These are phyloP conservation scores for Dicaeum eximium DNA, from an alignment of 2,113 vertebrate species.

Conservation along the genomic window DNA sequence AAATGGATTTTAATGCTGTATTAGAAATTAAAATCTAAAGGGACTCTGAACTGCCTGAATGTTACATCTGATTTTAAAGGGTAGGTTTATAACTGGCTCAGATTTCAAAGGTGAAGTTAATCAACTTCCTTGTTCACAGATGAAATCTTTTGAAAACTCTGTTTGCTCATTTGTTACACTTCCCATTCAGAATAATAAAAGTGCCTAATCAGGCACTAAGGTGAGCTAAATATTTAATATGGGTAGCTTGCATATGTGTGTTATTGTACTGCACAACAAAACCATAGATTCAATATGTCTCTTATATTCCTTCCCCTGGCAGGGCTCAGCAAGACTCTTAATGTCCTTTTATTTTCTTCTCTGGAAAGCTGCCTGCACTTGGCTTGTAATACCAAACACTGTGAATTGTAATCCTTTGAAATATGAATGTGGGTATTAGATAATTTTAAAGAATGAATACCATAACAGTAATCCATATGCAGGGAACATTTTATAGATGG, in stretches of 20 bases:
- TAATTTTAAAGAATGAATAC: not conserved
- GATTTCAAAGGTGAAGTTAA: not conserved
- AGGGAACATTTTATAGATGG: not conserved
- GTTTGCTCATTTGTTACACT: not conserved
- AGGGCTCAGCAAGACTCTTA: not conserved
- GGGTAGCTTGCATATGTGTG: not conserved
- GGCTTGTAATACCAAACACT: not conserved
- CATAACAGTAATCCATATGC: not conserved
- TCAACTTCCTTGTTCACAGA: not conserved
- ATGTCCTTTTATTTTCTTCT: slow-evolving; percentile 2
- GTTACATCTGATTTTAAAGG: not conserved
- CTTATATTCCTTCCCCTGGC: not conserved
- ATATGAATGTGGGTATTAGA: not conserved
- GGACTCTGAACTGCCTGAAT: not conserved
- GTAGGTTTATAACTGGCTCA: not conserved
- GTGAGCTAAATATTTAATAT: not conserved
- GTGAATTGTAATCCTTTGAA: not conserved
- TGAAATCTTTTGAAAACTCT: not conserved
- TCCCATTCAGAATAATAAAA: not conserved
- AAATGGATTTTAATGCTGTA: not conserved
- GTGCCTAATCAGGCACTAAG: not conserved
- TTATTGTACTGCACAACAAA: not conserved
- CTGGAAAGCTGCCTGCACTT: not conserved
- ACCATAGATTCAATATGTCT: not conserved
- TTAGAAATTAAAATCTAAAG: not conserved